These are phyloP conservation scores for Zosterops japonicus DNA, from an alignment of 2,113 vertebrate species.

Conservation along the genomic window DNA sequence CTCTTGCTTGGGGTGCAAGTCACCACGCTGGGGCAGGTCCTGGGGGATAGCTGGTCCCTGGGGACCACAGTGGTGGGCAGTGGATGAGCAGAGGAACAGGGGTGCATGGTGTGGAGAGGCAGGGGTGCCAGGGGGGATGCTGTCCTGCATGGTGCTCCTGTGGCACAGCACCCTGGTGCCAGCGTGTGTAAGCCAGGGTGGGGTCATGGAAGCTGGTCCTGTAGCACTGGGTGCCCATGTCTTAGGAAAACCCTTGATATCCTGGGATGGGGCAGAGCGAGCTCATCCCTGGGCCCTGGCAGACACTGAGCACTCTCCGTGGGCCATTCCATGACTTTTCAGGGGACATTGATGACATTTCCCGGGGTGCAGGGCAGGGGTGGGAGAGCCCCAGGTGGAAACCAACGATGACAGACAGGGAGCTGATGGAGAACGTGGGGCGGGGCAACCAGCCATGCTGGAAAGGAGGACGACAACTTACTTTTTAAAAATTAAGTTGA, in stretches of 20 bases:
- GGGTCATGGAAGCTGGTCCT: background rate
- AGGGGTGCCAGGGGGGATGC: background rate
- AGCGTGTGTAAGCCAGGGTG: fast-evolving
- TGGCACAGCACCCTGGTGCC: background rate
- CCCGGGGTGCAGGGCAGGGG: background rate
- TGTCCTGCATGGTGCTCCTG: background rate
- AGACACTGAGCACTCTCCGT: fast-evolving
- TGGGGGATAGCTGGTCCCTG: background rate
- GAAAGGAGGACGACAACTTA: background rate
- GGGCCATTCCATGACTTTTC: background rate
- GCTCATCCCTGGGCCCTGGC: background rate
- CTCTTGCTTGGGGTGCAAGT: background rate
- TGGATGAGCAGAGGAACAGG: fast-evolving
- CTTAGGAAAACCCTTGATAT: background rate
- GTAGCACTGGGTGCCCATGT: background rate
- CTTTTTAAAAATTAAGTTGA: background rate
- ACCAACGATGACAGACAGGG: background rate
- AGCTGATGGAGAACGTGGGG: background rate
- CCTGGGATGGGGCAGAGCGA: background rate
- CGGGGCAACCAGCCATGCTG: fast-evolving
- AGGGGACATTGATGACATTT: background rate
- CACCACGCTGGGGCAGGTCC: background rate
- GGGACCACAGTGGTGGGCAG: background rate
- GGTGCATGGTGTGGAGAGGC: background rate
- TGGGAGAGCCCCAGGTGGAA: background rate